Evolutionary conservation across 2,113 vertebrate species (phyloP).

Genomic region (Vidua chalybeata): DNA sequence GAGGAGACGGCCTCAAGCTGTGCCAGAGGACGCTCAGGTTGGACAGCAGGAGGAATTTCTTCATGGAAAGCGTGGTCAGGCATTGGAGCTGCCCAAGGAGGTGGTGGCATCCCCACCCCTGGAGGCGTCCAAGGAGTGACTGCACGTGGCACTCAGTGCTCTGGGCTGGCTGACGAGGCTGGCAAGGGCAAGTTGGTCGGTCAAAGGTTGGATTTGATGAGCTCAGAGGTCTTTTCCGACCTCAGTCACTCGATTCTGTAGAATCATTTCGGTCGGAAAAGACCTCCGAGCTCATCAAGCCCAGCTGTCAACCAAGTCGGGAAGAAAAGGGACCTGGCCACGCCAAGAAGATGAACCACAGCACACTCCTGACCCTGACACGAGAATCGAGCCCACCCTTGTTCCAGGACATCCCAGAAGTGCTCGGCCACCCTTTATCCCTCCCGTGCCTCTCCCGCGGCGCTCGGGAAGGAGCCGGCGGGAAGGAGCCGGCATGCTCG

Average conservation of each 20-base stretch:
- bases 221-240: background rate
- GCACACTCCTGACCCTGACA: background rate
- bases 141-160: background rate
- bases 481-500: rapidly evolving
- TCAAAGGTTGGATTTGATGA: background rate
- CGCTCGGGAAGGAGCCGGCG: rapidly evolving
- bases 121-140: background rate
- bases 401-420: background rate
- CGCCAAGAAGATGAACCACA: rapidly evolving
- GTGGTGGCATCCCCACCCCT: background rate
- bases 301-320: no score
- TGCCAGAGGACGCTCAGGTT: background rate
- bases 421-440: background rate
- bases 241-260: rapidly evolving
- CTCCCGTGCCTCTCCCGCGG: rapidly evolving
- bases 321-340: background rate
- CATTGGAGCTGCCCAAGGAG: background rate
- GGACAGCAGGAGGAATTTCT: background rate
- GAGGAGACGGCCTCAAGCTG: background rate
- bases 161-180: background rate
- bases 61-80: background rate
- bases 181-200: background rate
- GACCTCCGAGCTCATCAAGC: background rate
- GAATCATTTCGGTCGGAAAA: rapidly evolving
- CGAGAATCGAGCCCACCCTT: rapidly evolving